Evolutionary conservation across 2,113 vertebrate genomes (phyloP), one percentile per base, ranked within the genome.

Genomic region (Manacus vitellinus): DNA sequence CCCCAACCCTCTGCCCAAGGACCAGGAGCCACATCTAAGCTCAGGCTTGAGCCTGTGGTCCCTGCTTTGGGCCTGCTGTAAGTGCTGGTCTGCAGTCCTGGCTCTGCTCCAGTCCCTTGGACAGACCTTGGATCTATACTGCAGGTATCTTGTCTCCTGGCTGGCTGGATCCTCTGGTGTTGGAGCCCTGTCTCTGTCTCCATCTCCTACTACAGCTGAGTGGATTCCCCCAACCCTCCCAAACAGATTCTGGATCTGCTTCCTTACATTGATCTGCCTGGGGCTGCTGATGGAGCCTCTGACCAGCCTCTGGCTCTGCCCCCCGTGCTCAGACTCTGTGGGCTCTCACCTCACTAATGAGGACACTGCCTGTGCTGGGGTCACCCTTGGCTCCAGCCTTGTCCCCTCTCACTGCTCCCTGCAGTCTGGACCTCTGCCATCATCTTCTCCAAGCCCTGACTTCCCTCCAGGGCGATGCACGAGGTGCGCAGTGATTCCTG

Each of bases 381-480:
- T 20, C 65, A 59, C 39, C 22, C 49, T 19, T 37, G 43, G 21
- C n/a, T 71, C 44, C 51, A 49, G 51, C 14, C 12, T 63, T 6
- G 8, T 76, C n/a, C 68, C 67, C 7, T 31, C 30, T 51, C 3
- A 3, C 52, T 39, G 54, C 28, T 68, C 56, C 3, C 56, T 62
- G 56, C 43, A 51, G 35, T 1, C 43, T 27, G 54, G 6, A 11
- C 27, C 49, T 59, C 65, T 46, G 44, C 63, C 3, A 0, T 18
- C 4, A 4, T 9, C 70, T 68, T 51, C 86, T 81, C 25, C 10
- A 17, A 54, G 35, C 49, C 76, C 54, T 44, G 58, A 3, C 31
- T 15, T 44, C 43, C 33, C 31, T 27, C 47, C 35, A 21, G 74
- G 19, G 14, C 8, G 1, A 23, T 3, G 18, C 0, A 2, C 27